A percentile compares a stretch with the other conserved stretches of the same genome.
These are phyloP conservation scores for Lynx canadensis DNA, from an alignment of 2,113 vertebrate species.

Conservation along the genomic window DNA sequence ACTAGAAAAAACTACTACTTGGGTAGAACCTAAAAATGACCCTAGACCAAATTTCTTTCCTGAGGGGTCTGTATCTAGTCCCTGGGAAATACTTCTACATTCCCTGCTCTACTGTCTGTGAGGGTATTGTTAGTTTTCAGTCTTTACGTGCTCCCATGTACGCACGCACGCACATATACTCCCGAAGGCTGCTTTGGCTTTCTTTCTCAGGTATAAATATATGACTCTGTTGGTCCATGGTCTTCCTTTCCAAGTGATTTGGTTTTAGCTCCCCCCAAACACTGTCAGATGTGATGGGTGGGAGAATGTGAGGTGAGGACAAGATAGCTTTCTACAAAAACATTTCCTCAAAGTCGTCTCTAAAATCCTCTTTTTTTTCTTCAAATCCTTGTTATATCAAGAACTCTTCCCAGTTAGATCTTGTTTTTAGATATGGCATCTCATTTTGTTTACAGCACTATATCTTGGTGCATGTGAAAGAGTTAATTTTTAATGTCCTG, in stretches of 20 bases:
- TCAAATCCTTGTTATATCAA: not conserved
- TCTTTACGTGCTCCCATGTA: not conserved
- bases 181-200: not conserved
- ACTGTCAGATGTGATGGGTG: not conserved
- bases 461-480: not conserved
- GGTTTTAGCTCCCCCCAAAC: not conserved
- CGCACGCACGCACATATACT: not conserved
- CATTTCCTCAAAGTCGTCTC: not conserved
- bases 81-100: not conserved
- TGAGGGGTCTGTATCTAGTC: not conserved
- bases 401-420: not conserved
- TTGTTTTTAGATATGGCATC: not conserved
- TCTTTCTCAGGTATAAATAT: not conserved
- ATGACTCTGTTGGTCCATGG: not conserved
- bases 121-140: not conserved
- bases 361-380: not conserved
- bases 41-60: not conserved
- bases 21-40: not conserved
- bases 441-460: not conserved
- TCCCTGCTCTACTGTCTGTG: not conserved
- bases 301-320: not conserved
- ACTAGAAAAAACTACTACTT: not conserved
- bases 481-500: not conserved
- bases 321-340: not conserved
- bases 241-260: not conserved